phyloP scores from a whole-genome alignment of 2,113 vertebrate species.

The Microcebus ravelobensis region DNA sequence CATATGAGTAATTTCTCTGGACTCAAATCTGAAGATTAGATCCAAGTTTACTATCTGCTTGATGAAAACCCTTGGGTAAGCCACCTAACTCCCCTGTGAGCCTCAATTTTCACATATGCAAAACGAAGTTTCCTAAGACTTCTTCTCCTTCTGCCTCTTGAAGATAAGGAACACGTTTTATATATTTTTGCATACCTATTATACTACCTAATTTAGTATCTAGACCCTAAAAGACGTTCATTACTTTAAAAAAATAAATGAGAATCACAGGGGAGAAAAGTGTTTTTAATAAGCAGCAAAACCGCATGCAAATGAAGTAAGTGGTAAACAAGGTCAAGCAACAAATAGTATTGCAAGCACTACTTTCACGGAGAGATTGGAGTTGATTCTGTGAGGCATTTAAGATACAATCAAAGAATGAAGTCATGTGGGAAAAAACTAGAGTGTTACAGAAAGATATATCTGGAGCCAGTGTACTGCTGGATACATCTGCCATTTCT shows the following conservation, averaged over 20 bases:
- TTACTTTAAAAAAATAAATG: background rate
- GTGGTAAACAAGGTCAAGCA: background rate
- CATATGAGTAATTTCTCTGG: background rate
- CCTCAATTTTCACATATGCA: background rate
- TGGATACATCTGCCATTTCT: background rate
- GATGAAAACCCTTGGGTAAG: background rate
- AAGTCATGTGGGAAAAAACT: background rate
- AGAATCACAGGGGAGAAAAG: background rate
- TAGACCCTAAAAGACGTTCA: background rate
- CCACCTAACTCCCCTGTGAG: background rate
- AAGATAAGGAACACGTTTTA: background rate
- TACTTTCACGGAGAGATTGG: background rate
- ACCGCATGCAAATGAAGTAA: background rate
- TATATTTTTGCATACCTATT: background rate
- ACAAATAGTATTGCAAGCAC: background rate
- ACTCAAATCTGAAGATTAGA: background rate
- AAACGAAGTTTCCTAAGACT: background rate
- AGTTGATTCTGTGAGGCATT: background rate
- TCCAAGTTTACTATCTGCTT: background rate
- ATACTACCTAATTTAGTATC: background rate
- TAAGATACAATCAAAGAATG: background rate
- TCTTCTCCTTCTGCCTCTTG: background rate
- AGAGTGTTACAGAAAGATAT: background rate
- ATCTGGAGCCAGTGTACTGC: background rate
- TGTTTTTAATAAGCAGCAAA: background rate